Conservation (phyloP, 2,113 vertebrate species). For the Oryzias melastigma region DNA sequence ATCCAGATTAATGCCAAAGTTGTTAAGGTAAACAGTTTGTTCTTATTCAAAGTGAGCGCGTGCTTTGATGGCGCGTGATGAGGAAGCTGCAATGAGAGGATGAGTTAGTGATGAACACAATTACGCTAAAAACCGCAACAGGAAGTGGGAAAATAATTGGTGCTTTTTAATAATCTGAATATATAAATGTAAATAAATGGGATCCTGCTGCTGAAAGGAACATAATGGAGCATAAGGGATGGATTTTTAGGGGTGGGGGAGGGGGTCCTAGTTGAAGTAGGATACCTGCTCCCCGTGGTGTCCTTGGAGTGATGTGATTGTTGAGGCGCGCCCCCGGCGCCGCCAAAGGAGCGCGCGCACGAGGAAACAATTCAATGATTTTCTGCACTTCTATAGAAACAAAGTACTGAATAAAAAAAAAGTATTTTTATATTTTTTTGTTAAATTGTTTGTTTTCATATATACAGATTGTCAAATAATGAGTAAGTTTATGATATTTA, state of each 20-base stretch:
- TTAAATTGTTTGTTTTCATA: too few relatives aligned
- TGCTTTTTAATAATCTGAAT: background rate
- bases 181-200: background rate
- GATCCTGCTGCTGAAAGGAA: too few relatives aligned
- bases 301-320: too few relatives aligned
- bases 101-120: slow-evolving; percentile 18
- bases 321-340: slow-evolving; percentile 22
- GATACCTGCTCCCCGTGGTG: slow-evolving; percentile 9
- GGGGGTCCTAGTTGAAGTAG: slow-evolving; percentile 23
- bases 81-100: background rate
- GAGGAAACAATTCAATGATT: too few relatives aligned
- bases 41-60: background rate
- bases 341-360: slow-evolving; percentile 36
- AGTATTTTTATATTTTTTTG: too few relatives aligned
- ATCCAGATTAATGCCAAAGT: too few relatives aligned
- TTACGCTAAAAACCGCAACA: background rate
- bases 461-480: too few relatives aligned
- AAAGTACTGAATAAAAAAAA: too few relatives aligned
- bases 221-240: too few relatives aligned
- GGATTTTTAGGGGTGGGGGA: background rate
- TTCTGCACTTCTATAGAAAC: too few relatives aligned
- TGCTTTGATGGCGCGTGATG: background rate
- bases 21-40: too few relatives aligned
- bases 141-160: background rate
- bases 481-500: too few relatives aligned